These are phyloP conservation scores for Microtus oregoni DNA, from an alignment of 2,113 vertebrate species.

Conservation along the genomic window DNA sequence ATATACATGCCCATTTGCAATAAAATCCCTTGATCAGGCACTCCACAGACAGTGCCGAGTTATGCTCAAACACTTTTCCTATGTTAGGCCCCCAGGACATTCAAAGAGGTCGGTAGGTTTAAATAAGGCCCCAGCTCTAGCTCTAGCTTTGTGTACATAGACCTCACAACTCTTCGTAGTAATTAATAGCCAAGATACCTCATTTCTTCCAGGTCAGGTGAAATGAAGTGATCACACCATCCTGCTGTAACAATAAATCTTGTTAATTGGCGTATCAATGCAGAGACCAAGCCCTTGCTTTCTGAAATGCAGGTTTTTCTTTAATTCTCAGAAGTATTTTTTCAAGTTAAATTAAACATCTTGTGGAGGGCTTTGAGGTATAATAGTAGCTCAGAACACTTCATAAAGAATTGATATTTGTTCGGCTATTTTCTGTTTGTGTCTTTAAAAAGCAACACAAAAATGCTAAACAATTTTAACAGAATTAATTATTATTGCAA, in stretches of 20 bases:
- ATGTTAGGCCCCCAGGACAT: background rate
- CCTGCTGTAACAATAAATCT: background rate
- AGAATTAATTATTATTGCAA: background rate
- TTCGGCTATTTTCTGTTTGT: background rate
- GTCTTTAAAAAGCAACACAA: background rate
- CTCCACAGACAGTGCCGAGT: background rate
- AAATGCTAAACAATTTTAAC: background rate
- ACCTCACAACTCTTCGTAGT: background rate
- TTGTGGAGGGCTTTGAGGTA: background rate
- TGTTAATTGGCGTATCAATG: background rate
- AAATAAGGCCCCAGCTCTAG: background rate
- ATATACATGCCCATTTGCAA: accelerated
- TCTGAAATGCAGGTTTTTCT: background rate
- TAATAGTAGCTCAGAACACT: background rate
- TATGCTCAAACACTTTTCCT: background rate
- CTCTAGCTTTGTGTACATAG: background rate
- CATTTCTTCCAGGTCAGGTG: background rate
- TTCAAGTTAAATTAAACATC: background rate
- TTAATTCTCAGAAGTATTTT: background rate
- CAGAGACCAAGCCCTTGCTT: background rate
- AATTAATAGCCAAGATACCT: background rate
- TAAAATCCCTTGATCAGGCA: accelerated
- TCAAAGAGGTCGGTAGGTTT: background rate
- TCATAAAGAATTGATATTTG: background rate
- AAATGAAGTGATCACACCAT: background rate